phyloP scores from a whole-genome alignment of 1,140 invertebrate species.

The Hycleus cichorii region DNA sequence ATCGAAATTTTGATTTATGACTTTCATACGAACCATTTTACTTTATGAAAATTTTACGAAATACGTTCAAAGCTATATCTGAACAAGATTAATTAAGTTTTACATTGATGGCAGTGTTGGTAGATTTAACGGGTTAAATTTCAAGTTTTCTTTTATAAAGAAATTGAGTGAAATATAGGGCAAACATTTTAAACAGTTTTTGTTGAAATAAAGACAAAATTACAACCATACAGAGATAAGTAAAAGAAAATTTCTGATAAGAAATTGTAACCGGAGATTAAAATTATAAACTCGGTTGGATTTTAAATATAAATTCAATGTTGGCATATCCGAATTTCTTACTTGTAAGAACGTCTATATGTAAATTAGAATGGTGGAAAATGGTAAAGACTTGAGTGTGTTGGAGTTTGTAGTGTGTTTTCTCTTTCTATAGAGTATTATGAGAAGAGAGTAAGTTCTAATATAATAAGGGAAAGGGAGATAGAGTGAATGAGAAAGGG shows the following conservation, averaged over 20 bases:
- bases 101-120: too few species aligned
- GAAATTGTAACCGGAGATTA: background rate
- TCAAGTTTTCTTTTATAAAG: background rate
- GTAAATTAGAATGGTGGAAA: conserved; percentile 21
- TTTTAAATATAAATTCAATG: conserved; percentile 11
- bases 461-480: background rate
- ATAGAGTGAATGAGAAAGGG: background rate
- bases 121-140: too few species aligned
- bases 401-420: conserved; percentile 20
- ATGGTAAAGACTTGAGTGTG: conserved; percentile 22
- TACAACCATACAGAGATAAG: background rate
- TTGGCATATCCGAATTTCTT: conserved; percentile 21
- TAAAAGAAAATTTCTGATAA: background rate
- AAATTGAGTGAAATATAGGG: conserved; percentile 4
- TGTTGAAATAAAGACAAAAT: background rate
- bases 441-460: too few species aligned
- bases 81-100: too few species aligned
- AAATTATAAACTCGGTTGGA: background rate
- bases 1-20: conserved; percentile 18
- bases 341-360: conserved; percentile 23
- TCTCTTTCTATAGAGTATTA: background rate
- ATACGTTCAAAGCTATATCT: background rate
- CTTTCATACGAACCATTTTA: background rate
- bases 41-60: background rate
- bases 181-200: background rate